Evolutionary conservation across 2,113 vertebrate species (phyloP).

Genomic region (Euleptes europaea): DNA sequence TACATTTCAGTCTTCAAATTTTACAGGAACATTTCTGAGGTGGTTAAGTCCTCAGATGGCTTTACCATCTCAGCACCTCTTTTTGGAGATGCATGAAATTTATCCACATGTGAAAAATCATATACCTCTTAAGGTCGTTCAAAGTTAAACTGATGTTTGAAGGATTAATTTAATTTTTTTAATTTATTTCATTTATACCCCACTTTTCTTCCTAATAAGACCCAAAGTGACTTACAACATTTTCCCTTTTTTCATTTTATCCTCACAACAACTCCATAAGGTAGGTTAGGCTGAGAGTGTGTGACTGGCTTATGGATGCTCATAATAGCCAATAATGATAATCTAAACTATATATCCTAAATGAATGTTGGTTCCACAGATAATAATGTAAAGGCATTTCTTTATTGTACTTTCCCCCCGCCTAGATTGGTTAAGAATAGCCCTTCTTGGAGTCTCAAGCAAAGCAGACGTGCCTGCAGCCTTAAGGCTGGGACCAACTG

Average conservation of each 20-base stretch:
- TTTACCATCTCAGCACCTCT: not conserved
- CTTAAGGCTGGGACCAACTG: not conserved
- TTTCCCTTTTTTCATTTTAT: too few species aligned
- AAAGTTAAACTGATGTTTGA: not conserved
- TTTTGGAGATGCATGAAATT: not conserved
- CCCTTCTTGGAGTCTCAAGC: fast-evolving
- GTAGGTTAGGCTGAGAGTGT: too few species aligned
- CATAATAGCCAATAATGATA: not conserved
- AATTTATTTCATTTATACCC: too few species aligned
- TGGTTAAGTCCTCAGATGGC: not conserved
- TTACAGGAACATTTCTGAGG: not conserved
- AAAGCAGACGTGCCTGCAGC: not conserved
- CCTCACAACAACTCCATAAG: too few species aligned
- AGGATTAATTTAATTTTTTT: too few species aligned
- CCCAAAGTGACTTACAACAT: too few species aligned
- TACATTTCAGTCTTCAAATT: not conserved
- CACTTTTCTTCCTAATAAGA: too few species aligned
- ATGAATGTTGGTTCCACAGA: not conserved
- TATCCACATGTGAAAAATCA: not conserved
- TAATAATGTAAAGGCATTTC: fast-evolving
- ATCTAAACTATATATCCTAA: not conserved
- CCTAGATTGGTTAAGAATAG: slow-evolving; percentile 24
- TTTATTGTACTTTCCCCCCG: not conserved
- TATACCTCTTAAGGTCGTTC: not conserved
- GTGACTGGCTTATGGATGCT: not conserved